phyloP scores from a whole-genome alignment of 2,797 vertebrate genomes.

The Gambelia wislizenii region DNA sequence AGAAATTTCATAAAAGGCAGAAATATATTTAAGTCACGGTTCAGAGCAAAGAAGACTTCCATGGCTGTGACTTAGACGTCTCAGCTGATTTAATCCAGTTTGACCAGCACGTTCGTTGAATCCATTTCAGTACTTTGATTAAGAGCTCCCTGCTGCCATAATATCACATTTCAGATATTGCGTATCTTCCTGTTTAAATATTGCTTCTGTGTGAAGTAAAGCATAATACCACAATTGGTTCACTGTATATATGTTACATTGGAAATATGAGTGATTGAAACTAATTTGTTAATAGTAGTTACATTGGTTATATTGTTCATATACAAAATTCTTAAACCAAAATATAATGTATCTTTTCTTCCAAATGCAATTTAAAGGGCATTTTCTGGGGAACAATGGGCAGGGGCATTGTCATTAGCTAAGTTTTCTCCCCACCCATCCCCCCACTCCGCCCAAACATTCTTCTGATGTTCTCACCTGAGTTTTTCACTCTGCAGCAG shows the following conservation, averaged over 20 bases:
- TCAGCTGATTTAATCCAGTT: background rate
- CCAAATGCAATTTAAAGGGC: too few relatives aligned
- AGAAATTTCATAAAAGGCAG: background rate
- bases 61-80: background rate
- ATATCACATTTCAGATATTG: background rate
- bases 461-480: too few relatives aligned
- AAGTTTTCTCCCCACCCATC: too few relatives aligned
- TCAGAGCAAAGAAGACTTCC: background rate
- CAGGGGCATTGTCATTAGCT: too few relatives aligned
- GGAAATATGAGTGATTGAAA: background rate
- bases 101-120: background rate
- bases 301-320: too few relatives aligned
- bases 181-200: background rate
- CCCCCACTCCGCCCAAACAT: too few relatives aligned
- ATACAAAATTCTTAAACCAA: too few relatives aligned
- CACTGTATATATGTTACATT: background rate
- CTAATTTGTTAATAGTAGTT: too few relatives aligned
- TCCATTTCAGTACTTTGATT: background rate
- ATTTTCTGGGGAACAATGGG: too few relatives aligned
- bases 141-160: background rate
- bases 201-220: background rate
- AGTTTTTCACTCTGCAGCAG: too few relatives aligned
- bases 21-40: background rate
- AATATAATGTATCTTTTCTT: too few relatives aligned
- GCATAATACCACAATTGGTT: background rate